These are phyloP conservation scores for Caenorhabditis zanzibari DNA, from an alignment of 2,888 invertebrate species.

Conservation along the genomic window DNA sequence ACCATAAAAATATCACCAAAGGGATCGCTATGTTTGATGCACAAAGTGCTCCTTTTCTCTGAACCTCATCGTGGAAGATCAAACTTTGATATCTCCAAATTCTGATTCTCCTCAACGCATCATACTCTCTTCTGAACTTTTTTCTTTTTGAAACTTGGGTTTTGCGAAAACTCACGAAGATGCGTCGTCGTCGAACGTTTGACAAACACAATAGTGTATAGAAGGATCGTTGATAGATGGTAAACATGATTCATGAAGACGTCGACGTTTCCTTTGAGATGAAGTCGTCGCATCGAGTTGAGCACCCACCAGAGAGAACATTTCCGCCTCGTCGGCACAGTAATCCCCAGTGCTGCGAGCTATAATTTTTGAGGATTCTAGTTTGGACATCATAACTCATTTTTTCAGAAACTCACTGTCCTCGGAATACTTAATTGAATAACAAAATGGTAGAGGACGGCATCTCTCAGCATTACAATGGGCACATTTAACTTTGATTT, in stretches of 20 bases:
- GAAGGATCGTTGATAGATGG: slow-evolving; percentile 60
- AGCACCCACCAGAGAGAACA: slow-evolving; percentile 69
- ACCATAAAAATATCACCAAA: neutral
- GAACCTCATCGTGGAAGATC: slow-evolving; percentile 64
- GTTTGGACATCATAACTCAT: neutral
- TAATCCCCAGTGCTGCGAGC: slow-evolving; percentile 62
- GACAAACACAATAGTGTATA: slow-evolving; percentile 72
- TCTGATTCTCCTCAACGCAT: slow-evolving; percentile 61
- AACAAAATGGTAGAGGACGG: slow-evolving; percentile 69
- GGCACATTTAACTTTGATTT: slow-evolving; percentile 58
- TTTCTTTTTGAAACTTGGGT: neutral
- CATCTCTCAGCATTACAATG: slow-evolving; percentile 70
- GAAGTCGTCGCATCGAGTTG: slow-evolving; percentile 64
- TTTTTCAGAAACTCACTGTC: slow-evolving; percentile 32
- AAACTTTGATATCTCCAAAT: slow-evolving; percentile 76
- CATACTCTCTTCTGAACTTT: slow-evolving; percentile 52
- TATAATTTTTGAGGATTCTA: neutral
- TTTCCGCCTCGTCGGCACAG: slow-evolving; percentile 65
- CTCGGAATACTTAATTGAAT: slow-evolving; percentile 58
- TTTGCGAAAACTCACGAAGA: slow-evolving; percentile 38
- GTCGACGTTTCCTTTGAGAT: slow-evolving; percentile 45
- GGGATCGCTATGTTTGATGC: neutral
- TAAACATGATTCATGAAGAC: slow-evolving; percentile 71
- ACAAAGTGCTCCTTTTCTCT: neutral
- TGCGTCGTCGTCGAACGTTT: slow-evolving; percentile 52